Percentiles rank a stretch among this genome's conserved stretches.
phyloP scores from a whole-genome alignment of 2,113 vertebrate genomes.

The Menura novaehollandiae region DNA sequence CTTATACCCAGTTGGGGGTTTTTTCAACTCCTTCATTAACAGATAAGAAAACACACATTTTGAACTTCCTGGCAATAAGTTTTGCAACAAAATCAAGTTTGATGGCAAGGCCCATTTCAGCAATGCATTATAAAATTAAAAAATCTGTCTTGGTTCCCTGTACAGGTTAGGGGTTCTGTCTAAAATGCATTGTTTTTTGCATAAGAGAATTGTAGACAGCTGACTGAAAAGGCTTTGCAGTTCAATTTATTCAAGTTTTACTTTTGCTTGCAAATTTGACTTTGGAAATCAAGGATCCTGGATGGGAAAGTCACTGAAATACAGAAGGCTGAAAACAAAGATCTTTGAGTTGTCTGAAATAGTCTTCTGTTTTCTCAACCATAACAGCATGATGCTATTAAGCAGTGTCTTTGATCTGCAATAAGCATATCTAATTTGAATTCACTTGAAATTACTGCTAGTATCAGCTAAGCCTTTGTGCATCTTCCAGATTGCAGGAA shows the following conservation, averaged over 20 bases:
- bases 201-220: not conserved
- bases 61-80: not conserved
- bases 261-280: not conserved
- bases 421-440: conserved; percentile 39
- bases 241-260: not conserved
- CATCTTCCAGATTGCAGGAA: not conserved
- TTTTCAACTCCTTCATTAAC: not conserved
- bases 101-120: not conserved
- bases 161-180: not conserved
- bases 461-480: not conserved
- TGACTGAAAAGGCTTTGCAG: not conserved
- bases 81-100: not conserved
- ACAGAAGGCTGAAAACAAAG: not conserved
- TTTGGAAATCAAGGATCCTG: not conserved
- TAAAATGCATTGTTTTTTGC: not conserved
- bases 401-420: conserved; percentile 24
- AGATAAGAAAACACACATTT: not conserved
- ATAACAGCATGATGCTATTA: not conserved
- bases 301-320: conserved; percentile 5
- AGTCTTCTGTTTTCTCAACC: not conserved
- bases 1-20: rapidly evolving
- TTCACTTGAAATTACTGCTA: conserved; percentile 19
- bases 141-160: not conserved
- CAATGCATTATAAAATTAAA: not conserved
- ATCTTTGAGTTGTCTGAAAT: not conserved